Conservation (phyloP, 92 coral and sea anemone species). For the Palythoa grandiflora region DNA sequence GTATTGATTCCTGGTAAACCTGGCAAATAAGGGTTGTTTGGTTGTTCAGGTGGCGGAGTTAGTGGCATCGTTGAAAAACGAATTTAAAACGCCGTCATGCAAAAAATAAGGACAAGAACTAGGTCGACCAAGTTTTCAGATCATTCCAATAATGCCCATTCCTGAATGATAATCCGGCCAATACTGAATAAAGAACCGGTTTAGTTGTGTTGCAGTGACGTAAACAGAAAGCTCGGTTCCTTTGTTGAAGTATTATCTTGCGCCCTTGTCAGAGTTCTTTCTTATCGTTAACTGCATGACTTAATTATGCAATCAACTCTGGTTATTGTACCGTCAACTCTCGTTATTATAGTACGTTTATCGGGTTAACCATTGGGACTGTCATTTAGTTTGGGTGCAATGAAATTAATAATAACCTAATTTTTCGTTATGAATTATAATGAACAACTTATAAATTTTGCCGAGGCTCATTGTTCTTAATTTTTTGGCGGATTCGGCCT, state of each 20-base stretch:
- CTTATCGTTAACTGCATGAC: no score
- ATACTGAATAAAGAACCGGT: background rate
- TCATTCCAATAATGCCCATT: background rate
- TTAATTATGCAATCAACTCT: no score
- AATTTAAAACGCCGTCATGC: background rate
- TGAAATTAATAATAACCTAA: no score
- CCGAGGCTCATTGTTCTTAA: no score
- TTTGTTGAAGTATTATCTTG: background rate
- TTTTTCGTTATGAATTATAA: no score
- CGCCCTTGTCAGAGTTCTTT: background rate
- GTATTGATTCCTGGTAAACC: background rate
- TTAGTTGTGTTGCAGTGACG: background rate
- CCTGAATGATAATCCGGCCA: background rate
- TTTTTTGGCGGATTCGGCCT: no score
- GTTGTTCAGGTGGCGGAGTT: conserved; percentile 8
- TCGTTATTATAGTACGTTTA: no score
- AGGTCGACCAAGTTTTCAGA: background rate
- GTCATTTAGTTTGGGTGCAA: no score
- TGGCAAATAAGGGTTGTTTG: background rate
- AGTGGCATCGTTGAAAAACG: background rate
- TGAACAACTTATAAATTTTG: no score
- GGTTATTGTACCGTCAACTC: no score
- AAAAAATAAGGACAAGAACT: background rate
- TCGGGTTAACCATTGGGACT: no score
- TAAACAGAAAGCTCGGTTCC: background rate